Percentiles rank a stretch among this genome's conserved stretches.
Evolutionary conservation across 2,113 vertebrate genomes (phyloP).

Genomic region (Carettochelys insculpta): DNA sequence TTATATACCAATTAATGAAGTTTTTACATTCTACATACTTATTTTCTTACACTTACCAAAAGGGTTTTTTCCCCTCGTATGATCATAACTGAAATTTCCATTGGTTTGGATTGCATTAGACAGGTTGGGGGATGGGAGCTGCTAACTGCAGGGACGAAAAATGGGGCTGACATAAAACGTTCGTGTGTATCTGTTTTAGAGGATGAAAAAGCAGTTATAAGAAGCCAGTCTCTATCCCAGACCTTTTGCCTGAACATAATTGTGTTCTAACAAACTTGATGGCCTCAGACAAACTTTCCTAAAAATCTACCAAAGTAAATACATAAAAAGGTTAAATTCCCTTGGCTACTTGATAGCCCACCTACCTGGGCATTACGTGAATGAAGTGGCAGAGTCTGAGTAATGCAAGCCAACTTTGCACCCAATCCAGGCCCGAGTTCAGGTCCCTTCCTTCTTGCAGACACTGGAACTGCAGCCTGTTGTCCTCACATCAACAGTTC

Average conservation of each 20-base stretch:
- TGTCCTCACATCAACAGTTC: accelerated
- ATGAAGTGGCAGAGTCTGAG: neutral
- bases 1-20: no score
- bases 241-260: neutral
- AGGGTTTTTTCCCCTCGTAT: no score
- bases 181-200: no score
- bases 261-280: accelerated
- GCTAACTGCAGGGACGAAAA: no score
- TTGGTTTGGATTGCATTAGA: no score
- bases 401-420: neutral
- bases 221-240: neutral
- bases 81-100: no score
- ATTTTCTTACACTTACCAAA: no score
- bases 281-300: neutral
- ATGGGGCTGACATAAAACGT: no score
- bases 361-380: neutral
- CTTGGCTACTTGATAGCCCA: neutral
- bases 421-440: neutral
- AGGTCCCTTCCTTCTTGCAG: neutral
- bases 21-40: no score
- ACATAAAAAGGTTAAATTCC: neutral
- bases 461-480: neutral
- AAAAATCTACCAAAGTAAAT: neutral
- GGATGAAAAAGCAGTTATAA: neutral
- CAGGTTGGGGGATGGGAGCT: no score